Base-by-base conservation (phyloP, 2,797 vertebrate genomes). In the Rhyacichthys aspro region DNA sequence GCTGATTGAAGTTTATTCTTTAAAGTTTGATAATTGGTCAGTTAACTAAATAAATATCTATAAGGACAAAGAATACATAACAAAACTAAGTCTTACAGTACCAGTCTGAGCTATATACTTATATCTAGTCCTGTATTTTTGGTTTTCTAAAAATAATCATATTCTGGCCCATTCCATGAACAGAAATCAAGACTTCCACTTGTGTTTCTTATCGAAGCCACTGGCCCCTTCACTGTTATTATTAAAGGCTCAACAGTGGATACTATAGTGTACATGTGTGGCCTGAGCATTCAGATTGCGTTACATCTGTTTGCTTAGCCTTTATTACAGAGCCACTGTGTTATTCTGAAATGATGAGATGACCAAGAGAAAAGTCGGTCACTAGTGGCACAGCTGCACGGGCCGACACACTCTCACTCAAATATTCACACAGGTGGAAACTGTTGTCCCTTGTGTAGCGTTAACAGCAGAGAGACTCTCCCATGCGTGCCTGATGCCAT, bases 401-500 rank as follows among this genome's bases (percentile, higher is more conserved):
- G 53, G 33, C 41, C 9, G 59, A 34, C 17, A 23, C 28, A 7
- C 1, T 15, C 37, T 11, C 60, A 28, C 57, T 34, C 75, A 71
- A 41, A 73, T 76, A 73, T 65, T 72, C 73, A 67, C 72, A 82
- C 79, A 78, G 82, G 86, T 86, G 76, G 69, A 83, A 85, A 82
- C 70, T 16, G 33, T 6, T 8, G 69, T 86, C 81, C 84, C 82
- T 53, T 1, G 63, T 63, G 83, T 56, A 39, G 67, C 50, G 68
- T 56, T 63, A 52, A 72, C 64, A 58, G 44, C 64, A 14, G 59
- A 44, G 63, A 61, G 73, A 50, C 68, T 67, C 78, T 57, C 42
- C 77, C 86, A 83, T 78, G 85, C 59, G 42, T 82, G 60, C 58
- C 67, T 90, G 88, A 91, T 74, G 62, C 66, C 75, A 80, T 89